Evolutionary conservation across 2,888 invertebrate species (phyloP).

Genomic region (Teleiodes luculella): DNA sequence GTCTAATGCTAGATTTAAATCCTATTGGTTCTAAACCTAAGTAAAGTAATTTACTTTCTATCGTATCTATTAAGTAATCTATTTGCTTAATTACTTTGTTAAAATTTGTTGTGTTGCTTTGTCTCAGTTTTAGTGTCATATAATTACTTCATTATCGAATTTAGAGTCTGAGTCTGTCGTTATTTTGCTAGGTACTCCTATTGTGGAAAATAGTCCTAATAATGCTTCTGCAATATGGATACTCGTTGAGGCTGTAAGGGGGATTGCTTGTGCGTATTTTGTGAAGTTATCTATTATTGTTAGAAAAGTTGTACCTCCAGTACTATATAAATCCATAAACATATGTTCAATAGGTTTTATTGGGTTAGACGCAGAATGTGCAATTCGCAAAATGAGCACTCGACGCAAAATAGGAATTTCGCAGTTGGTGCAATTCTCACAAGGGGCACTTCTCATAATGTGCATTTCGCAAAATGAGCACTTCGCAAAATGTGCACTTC

Average conservation of each 20-base stretch:
- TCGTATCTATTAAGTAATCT: neutral
- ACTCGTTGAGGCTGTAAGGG: slow-evolving; percentile 23
- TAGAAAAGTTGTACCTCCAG: slow-evolving; percentile 24
- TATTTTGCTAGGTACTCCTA: slow-evolving; percentile 28
- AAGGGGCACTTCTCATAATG: too few relatives aligned
- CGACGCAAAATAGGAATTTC: too few relatives aligned
- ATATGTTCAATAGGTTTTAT: slow-evolving; percentile 29
- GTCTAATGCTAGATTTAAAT: too few relatives aligned
- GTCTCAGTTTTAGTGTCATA: too few relatives aligned
- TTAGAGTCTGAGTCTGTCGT: slow-evolving; percentile 31
- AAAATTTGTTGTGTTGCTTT: slow-evolving; percentile 30
- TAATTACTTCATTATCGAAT: slow-evolving; percentile 32
- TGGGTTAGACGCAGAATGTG: too few relatives aligned
- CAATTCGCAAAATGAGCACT: too few relatives aligned
- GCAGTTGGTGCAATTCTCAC: too few relatives aligned
- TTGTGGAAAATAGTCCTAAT: slow-evolving; percentile 22
- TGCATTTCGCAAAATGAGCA: too few relatives aligned
- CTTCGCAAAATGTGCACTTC: too few relatives aligned
- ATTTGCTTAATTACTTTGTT: too few relatives aligned
- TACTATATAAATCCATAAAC: slow-evolving; percentile 27
- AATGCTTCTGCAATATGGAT: slow-evolving; percentile 28
- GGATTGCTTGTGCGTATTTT: slow-evolving; percentile 30
- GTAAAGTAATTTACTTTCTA: neutral
- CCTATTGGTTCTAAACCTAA: too few relatives aligned
- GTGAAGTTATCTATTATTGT: slow-evolving; percentile 33